These are phyloP conservation scores for Adelognathus sp. DNA, from an alignment of 2,888 invertebrate species.

Conservation along the genomic window DNA sequence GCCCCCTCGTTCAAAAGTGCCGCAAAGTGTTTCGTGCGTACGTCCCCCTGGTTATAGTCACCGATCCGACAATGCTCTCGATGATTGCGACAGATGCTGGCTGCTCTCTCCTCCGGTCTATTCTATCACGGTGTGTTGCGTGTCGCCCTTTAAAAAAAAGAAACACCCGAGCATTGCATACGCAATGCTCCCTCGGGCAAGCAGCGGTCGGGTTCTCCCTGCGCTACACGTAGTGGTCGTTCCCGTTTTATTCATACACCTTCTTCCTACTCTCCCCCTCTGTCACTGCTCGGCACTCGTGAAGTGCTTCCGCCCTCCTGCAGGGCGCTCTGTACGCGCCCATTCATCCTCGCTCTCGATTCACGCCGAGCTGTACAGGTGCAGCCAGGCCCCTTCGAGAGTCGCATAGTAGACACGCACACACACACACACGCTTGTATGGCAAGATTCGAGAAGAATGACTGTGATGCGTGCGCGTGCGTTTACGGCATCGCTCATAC, in stretches of 20 bases:
- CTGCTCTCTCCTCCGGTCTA: not conserved
- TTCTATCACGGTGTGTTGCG: slow-evolving; percentile 41
- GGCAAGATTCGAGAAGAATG: slow-evolving; percentile 23
- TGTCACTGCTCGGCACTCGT: slow-evolving; percentile 6
- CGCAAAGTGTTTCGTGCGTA: slow-evolving; percentile 39
- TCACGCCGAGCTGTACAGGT: slow-evolving; percentile 17
- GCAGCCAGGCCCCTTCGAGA: slow-evolving; percentile 10
- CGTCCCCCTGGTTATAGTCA: slow-evolving; percentile 52
- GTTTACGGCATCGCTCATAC: not conserved
- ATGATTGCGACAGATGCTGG: slow-evolving; percentile 77
- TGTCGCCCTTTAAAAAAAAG: slow-evolving; percentile 60
- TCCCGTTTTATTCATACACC: slow-evolving; percentile 23
- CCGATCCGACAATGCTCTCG: slow-evolving; percentile 69
- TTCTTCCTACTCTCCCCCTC: not conserved
- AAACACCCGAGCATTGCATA: not conserved
- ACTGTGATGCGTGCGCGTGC: slow-evolving; percentile 3
- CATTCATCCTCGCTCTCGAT: slow-evolving; percentile 23
- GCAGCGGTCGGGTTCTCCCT: not conserved
- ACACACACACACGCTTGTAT: not conserved
- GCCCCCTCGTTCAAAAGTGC: slow-evolving; percentile 55
- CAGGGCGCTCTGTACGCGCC: slow-evolving; percentile 15
- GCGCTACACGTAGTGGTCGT: slow-evolving; percentile 20
- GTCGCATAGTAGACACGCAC: slow-evolving; percentile 4
- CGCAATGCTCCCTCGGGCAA: not conserved
- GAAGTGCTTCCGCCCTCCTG: slow-evolving; percentile 18